These are phyloP conservation scores for Phallusia fumigata DNA, from an alignment of 23 tunicate genomes.

Conservation along the genomic window DNA sequence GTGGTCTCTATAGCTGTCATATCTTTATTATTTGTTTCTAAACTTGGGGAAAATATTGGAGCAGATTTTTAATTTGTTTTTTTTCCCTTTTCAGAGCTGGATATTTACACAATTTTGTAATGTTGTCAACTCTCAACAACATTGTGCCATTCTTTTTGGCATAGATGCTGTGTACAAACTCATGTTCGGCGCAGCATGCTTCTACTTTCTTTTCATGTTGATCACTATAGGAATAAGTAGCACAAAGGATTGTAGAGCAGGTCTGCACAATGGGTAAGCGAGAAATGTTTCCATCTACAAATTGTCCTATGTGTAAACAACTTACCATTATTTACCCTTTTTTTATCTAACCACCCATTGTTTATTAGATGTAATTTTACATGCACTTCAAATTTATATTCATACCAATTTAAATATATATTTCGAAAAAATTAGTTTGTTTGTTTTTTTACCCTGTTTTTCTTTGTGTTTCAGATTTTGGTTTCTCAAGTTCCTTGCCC, in stretches of 20 bases:
- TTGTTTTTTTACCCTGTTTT: too few relatives aligned
- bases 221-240: conserved; percentile 59
- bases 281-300: neutral
- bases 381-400: too few relatives aligned
- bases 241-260: conserved; percentile 88
- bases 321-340: too few relatives aligned
- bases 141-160: conserved; percentile 34
- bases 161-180: conserved; percentile 71
- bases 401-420: too few relatives aligned
- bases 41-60: too few relatives aligned
- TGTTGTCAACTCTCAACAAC: neutral
- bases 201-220: conserved; percentile 75
- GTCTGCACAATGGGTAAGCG: conserved; percentile 91
- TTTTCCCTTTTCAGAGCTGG: neutral
- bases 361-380: too few relatives aligned
- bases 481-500: conserved; percentile 77
- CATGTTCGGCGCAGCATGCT: conserved; percentile 90
- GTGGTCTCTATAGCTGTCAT: too few relatives aligned
- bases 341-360: too few relatives aligned
- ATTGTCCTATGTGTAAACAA: too few relatives aligned
- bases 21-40: too few relatives aligned
- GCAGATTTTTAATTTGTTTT: neutral
- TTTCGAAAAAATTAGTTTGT: too few relatives aligned
- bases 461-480: conserved; percentile 66
- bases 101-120: conserved; percentile 22